Base-by-base conservation (phyloP, 2,888 invertebrate genomes). In the Stenoptilia bipunctidactyla region DNA sequence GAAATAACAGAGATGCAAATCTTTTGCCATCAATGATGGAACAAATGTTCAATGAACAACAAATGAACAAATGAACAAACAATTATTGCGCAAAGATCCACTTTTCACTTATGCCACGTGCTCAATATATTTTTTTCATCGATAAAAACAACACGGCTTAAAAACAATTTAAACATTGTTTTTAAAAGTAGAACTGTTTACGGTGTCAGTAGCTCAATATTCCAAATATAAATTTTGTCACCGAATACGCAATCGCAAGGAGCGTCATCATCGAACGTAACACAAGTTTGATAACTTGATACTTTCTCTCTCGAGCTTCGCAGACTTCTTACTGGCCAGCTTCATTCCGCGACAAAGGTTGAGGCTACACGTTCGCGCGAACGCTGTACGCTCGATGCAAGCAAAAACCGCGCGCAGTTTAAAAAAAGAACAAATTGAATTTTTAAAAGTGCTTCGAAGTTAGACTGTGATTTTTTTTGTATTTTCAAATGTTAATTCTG, bases 201-300 rank as follows among this genome's bases (percentile, higher is more conserved):
- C 71, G 59, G 73, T 80, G 80, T 80, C 76, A 82, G 77, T 79
- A 61, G 79, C 65, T 56, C 72, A 66, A 59, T 56, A 63, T 57
- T 48, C 64, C 63, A 67, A 73, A 73, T 69, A 70, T 66, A 55
- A 67, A 67, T 77, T 71, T 76, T 76, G 80, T 79, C 82, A 74
- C 68, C 70, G 75, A 63, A 73, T 69, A 77, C 82, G 80, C 79
- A 82, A 82, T 67, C 71, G 68, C 55, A 47, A 51, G 58, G 61
- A 70, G 70, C 80, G 80, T 82, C 80, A 80, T 77, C 77, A 60
- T 55, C 52, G 55, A 71, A 80, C 79, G 82, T 82, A 82, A 82
- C 79, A 72, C 59, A 61, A 66, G 76, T 79, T 76, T 76, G 74
- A 76, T 77, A 79, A 79, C 79, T 75, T 56, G 63, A 58, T 72